phyloP scores from a whole-genome alignment of 2,888 invertebrate genomes.

The Lingula anatina region DNA sequence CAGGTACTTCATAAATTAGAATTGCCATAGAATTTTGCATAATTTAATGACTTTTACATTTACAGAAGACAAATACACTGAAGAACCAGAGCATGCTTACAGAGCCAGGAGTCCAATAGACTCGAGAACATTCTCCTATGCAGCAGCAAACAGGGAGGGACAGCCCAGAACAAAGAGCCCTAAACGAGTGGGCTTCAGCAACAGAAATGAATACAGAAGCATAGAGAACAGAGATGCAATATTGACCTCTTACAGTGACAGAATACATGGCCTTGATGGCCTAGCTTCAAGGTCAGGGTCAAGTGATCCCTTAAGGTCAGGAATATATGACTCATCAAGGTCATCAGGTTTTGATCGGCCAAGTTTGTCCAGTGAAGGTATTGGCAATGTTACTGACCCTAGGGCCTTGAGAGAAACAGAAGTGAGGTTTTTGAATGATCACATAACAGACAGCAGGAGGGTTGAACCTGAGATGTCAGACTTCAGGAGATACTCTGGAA shows the following conservation, averaged over 20 bases:
- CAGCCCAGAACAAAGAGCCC: no score
- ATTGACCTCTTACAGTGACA: no score
- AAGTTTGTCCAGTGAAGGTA: conserved; percentile 12
- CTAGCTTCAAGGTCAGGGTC: no score
- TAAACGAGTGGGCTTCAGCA: conserved; percentile 19
- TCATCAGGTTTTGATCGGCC: conserved; percentile 22
- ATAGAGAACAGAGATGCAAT: no score
- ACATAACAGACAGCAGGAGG: conserved; percentile 6
- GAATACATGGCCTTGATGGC: no score
- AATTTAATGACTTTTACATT: no score
- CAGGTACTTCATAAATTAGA: no score
- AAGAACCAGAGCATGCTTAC: conserved; percentile 7
- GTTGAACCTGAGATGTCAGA: conserved; percentile 7
- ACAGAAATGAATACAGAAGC: conserved; percentile 13
- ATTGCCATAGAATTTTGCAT: no score
- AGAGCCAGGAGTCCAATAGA: background rate
- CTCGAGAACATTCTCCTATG: no score
- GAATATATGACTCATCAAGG: no score
- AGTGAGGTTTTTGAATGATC: conserved; percentile 32
- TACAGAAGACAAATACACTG: conserved; percentile 19
- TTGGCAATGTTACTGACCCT: conserved; percentile 21
- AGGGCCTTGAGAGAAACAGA: conserved; percentile 33
- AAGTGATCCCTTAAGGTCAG: no score
- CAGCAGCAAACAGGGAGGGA: no score
- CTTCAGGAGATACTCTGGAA: conserved; percentile 7